A percentile compares a stretch with the other conserved stretches of the same genome.
Conservation (phyloP, 2,797 vertebrate genomes). For the Myotis daubentonii region DNA sequence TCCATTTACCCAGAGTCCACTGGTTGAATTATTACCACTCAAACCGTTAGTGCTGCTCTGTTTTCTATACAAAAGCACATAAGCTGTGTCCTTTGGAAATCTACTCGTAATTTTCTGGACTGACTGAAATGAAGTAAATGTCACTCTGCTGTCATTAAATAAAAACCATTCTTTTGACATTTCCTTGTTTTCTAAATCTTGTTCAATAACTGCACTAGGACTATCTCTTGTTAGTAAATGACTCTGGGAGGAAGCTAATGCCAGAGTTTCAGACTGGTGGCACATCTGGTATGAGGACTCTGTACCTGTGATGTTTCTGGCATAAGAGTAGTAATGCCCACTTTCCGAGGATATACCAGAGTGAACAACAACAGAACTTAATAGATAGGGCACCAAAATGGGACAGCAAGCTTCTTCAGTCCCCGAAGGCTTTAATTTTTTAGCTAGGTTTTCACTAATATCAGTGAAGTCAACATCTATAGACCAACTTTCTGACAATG, state of each 20-base stretch:
- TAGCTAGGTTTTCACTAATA: conserved; percentile 94
- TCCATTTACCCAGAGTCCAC: conserved; percentile 89
- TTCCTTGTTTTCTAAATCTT: conserved; percentile 86
- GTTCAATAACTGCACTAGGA: conserved; percentile 83
- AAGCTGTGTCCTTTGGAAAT: conserved; percentile 99
- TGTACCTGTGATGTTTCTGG: conserved; percentile 90
- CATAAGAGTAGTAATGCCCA: conserved; percentile 98
- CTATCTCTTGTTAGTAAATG: conserved; percentile 79
- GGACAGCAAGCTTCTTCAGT: conserved; percentile 88
- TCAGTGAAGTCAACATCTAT: conserved; percentile 91
- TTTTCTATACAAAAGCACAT: conserved; percentile 97
- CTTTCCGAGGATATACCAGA: conserved; percentile 98
- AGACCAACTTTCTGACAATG: conserved; percentile 83
- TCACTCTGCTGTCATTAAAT: conserved; percentile 99
- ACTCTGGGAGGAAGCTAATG: conserved; percentile 82
- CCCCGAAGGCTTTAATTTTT: conserved; percentile 96
- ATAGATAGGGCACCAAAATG: conserved; percentile 89
- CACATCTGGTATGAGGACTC: conserved; percentile 83
- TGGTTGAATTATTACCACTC: conserved; percentile 80
- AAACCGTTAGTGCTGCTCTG: conserved; percentile 86
- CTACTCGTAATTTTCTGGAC: conserved; percentile 97
- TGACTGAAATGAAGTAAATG: conserved; percentile 97
- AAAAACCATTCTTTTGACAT: conserved; percentile 95
- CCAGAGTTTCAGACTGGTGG: conserved; percentile 83
- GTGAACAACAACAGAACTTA: conserved; percentile 97